A percentile compares a stretch with the other conserved stretches of the same genome.
Conservation (phyloP, 2,797 vertebrate species). For the Channa striata region DNA sequence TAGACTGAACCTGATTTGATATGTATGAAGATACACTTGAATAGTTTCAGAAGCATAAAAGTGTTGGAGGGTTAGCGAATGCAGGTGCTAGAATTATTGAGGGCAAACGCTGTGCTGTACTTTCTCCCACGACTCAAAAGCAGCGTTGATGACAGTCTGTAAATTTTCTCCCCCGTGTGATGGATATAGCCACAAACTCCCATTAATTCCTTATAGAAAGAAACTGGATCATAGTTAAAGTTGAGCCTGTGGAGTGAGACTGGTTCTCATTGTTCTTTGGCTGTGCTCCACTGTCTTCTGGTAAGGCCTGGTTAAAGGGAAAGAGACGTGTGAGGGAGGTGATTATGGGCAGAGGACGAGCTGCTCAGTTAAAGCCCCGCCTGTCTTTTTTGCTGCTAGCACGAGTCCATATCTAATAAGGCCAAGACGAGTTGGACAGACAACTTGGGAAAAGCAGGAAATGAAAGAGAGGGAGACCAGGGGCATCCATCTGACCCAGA, state of each 20-base stretch:
- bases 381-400: constrained; percentile 36
- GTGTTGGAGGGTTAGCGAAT: constrained; percentile 31
- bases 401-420: constrained; percentile 27
- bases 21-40: constrained; percentile 51
- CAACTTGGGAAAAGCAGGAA: constrained; percentile 37
- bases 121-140: constrained; percentile 43
- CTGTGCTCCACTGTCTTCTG: constrained; percentile 37
- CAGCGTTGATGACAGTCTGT: constrained; percentile 40
- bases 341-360: constrained; percentile 19
- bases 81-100: constrained; percentile 69
- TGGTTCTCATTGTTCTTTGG: constrained; percentile 40
- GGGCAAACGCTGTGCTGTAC: constrained; percentile 46
- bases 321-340: constrained; percentile 15
- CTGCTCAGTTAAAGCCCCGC: constrained; percentile 25
- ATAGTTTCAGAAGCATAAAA: constrained; percentile 31
- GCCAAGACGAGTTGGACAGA: constrained; percentile 31
- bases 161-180: constrained; percentile 54
- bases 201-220: constrained; percentile 50
- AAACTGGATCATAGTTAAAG: constrained; percentile 54
- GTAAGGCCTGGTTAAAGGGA: constrained; percentile 36
- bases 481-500: constrained; percentile 75
- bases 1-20: constrained; percentile 44
- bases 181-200: constrained; percentile 44
- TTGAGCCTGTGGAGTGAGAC: constrained; percentile 1
- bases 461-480: constrained; percentile 21